phyloP scores from a whole-genome alignment of 2,888 invertebrate genomes.

The Cerceris ruficornis region DNA sequence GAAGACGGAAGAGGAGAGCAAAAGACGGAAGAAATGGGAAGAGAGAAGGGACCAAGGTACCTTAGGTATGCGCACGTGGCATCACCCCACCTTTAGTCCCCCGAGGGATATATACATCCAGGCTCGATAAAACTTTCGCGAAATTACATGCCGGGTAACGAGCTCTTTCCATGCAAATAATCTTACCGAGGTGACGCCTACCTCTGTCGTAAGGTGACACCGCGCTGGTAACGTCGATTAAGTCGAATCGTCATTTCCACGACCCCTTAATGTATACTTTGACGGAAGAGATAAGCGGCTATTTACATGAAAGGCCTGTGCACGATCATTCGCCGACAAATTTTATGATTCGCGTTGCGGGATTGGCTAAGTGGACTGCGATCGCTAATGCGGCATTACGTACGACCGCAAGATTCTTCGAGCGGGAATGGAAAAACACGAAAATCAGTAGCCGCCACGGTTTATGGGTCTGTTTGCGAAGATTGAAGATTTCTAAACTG shows the following conservation, averaged over 20 bases:
- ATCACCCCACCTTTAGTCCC: conserved; percentile 13
- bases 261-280: conserved; percentile 4
- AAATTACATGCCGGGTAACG: conserved; percentile 62
- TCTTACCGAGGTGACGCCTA: conserved; percentile 47
- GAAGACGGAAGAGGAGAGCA: not conserved
- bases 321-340: too few relatives aligned
- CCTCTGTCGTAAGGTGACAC: conserved; percentile 15
- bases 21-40: too few relatives aligned
- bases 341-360: too few relatives aligned
- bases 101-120: conserved; percentile 7
- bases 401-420: too few relatives aligned
- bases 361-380: too few relatives aligned
- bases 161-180: conserved; percentile 66
- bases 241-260: conserved; percentile 31
- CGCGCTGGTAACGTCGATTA: conserved; percentile 7
- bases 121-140: conserved; percentile 58
- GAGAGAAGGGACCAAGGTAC: not conserved
- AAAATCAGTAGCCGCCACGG: too few relatives aligned
- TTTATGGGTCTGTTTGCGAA: too few relatives aligned
- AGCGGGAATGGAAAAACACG: too few relatives aligned
- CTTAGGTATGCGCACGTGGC: conserved; percentile 22
- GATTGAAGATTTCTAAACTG: too few relatives aligned
- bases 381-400: too few relatives aligned
- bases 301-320: not conserved
- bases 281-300: not conserved